Evolutionary conservation across 2,797 vertebrate genomes (phyloP), one percentile per base, ranked within the genome.

Genomic region (Pangasius macronema): DNA sequence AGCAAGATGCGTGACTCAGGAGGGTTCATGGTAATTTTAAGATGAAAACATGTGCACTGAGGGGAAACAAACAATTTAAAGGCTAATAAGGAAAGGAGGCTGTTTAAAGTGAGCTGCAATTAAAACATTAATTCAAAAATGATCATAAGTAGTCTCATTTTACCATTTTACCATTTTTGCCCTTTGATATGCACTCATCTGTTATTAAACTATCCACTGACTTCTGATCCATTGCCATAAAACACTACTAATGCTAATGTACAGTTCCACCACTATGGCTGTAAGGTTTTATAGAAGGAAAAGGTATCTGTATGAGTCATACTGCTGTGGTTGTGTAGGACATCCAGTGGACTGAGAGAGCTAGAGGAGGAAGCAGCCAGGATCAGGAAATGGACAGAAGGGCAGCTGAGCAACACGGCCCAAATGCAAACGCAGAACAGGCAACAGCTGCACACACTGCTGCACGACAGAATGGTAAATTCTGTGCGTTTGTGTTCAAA

Each of bases 391-490:
- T 95, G 95, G 95, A 92, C 91, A 36, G 95, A 97, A 88, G 91
- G 51, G 0, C 93, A 94, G 86, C 24, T 97, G 87, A 89, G 90
- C 55, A 90, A n/a, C 72, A 91, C 87, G 8, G 82, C 90, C 79
- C 94, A 95, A 91, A 94, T 90, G 0, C 93, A 93, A 87, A 86
- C 86, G 33, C 63, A 93, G 53, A 80, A 91, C 18, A 88, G 87
- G 72, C 92, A 93, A 22, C 93, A 94, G 16, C 90, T 94, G 63
- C 89, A 93, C 53, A 91, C 91, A 42, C 82, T 85, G 0, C 86
- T 96, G 46, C 93, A 94, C 72, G 92, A 96, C 42, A 93, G 90
- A 90, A 88, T 95, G 95, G 97, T 97, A 92, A 27, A 33, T 13
- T 39, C 20, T 73, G 5, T 77, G 22, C 77, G 36, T 85, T 59